Base-by-base conservation (phyloP, 2,797 vertebrate species). In the Pterois miles region DNA sequence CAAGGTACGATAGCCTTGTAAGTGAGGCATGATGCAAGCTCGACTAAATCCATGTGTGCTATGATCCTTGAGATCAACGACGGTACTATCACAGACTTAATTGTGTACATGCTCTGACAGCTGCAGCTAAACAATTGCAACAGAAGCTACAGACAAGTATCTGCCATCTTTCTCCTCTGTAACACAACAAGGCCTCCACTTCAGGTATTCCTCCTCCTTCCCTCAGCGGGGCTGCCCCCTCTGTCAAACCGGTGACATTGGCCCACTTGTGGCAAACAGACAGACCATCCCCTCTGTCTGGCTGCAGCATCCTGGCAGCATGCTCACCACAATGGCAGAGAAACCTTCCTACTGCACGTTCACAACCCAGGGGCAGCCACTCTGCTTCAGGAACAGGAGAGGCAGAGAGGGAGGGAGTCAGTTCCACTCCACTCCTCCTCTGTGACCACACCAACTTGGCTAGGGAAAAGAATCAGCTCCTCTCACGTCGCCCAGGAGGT, bases 291-390 rank as follows among this genome's bases (percentile, higher is more conserved):
- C 78, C 74, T 82, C 23, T 25, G 38, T 86, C 80, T 83, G 84
- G 90, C 88, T 89, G 88, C 88, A 89, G 88, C 85, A 88, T 81
- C 83, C 84, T 84, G 78, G 74, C 87, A 88, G 78, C 36, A 36
- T 63, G 6, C 74, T 82, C 65, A 7, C 82, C 87, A 84, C 82
- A 74, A 52, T 36, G 83, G 81, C 68, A 38, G 59, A 83, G 64
- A 86, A 88, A 79, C 80, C 76, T 82, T 88, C 71, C 65, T 83
- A 65, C 86, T 89, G 91, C 91, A 91, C 90, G 90, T 90, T 84
- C 4, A 88, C 78, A 87, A 85, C 89, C 89, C 16, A 43, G 43
- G 91, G 88, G 86, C 83, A 83, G 80, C 76, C 73, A 75, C 87
- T 84, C 80, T 82, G 85, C 89, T 88, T 80, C 80, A 85, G 84